Evolutionary conservation across 2,797 vertebrate genomes (phyloP), one percentile per base, ranked within the genome.

Genomic region (Lindbergichthys nudifrons): DNA sequence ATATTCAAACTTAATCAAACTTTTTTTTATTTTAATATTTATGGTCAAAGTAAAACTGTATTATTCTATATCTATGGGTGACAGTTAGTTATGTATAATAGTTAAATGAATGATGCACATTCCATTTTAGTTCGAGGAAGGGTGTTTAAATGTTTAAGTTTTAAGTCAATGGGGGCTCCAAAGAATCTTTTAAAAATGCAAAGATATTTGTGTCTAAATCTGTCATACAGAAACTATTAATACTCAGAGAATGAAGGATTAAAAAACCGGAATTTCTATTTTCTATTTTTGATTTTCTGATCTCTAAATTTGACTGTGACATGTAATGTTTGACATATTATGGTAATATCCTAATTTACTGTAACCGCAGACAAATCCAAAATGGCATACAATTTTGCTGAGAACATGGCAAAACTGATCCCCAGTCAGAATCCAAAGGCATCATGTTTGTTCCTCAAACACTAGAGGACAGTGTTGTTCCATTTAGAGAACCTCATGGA

Each of bases 391-490:
- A 32, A 30, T 57, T 16, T 47, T 5, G 47, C 13, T 19, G 11
- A 59, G 32, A 32, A 41, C 7, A 15, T 10, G 16, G 0, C 15
- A 11, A 52, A 68, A 64, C 61, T 67, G 60, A 83, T 69, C 63
- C 61, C 36, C 56, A 23, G 19, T 58, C 54, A 70, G 65, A 58
- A 12, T 73, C 19, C 5, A 13, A 18, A 15, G 21, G 10, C 10
- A 46, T 36, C 21, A 43, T 26, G 42, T 76, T 16, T 53, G 18
- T 9, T 6, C n/a, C 9, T 46, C 2, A 14, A 41, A 67, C 92
- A 88, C 86, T 71, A 91, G 91, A 88, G 87, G 89, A n/a, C 86
- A 89, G 77, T 90, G n/a, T 85, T 79, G 87, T 13, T 82, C 77
- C 74, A 75, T 51, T 56, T 47, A 26, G 10, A 39, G 26, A 12